Base-by-base conservation (phyloP, 2,113 vertebrate species). In the Cinclus cinclus region DNA sequence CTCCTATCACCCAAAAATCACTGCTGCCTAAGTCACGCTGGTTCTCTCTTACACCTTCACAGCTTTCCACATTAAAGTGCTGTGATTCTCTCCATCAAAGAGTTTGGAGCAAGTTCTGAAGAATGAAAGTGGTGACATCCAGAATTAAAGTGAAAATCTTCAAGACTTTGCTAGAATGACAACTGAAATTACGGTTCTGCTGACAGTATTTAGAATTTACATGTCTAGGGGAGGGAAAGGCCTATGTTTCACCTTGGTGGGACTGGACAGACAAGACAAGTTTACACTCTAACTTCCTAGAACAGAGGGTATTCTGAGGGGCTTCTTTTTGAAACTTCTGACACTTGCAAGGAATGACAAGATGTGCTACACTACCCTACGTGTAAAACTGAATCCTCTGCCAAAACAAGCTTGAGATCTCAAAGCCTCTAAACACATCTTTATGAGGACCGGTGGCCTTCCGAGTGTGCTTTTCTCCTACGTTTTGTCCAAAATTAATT, bases 61-160 rank as follows among this genome's bases (percentile, higher is more conserved):
- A 94, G 50, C 27, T 82, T 75, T 75, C 39, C 30, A 62, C 58
- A 70, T 24, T 37, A 24, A 53, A 83, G 60, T 31, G 30, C 30
- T 83, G 24, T 35, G n/a, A 65, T 60, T 76, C 47, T 50, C 30
- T 39, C n/a, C 49, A 56, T 83, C 37, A 83, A 80, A 93, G 50
- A 49, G 23, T 47, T 31, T 58, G n/a, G n/a, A 92, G 47, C 15
- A 59, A 89, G 42, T 58, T 88, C 31, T 70, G 33, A 92, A 52
- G 46, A 87, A 65, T 24, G 5, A 53, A 90, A 81, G 19, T 10
- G 12, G 25, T 18, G 59, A 53, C 28, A 87, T 28, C 7, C 41
- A 68, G 42, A 91, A 74, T 55, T 67, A 74, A 74, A 65, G 39
- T 24, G 13, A 92, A 91, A 69, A 70, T 18, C 33, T 91, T 89